Conservation (phyloP, 2,113 vertebrate species). For the Trematocara unimaculatum region DNA sequence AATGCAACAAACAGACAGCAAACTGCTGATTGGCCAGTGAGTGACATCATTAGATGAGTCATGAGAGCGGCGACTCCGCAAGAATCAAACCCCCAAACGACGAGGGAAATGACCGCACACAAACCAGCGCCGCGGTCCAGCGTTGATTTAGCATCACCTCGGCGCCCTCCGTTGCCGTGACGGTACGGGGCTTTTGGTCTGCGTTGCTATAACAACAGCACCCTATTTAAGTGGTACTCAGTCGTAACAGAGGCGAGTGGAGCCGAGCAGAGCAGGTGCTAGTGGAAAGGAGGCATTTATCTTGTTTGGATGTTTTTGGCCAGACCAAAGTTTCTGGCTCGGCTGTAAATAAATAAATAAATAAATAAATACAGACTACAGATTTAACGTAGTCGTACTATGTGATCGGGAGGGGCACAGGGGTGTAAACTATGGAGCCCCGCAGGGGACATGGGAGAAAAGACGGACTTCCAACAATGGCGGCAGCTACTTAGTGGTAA, state of each 20-base stretch:
- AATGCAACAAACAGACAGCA: too few species aligned
- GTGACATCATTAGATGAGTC: background rate
- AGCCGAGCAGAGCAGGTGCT: accelerated
- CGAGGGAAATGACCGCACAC: background rate
- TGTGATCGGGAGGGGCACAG: background rate
- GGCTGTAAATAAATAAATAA: background rate
- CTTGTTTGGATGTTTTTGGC: accelerated
- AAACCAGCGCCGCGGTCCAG: background rate
- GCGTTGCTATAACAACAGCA: background rate
- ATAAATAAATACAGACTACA: accelerated
- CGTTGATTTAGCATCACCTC: background rate
- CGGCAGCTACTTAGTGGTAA: too few species aligned
- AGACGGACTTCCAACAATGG: too few species aligned
- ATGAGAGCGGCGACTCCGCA: background rate
- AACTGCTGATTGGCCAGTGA: background rate
- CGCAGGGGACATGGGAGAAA: too few species aligned
- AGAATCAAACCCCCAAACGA: accelerated
- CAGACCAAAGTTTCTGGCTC: background rate
- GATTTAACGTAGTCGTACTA: background rate
- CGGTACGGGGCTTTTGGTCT: background rate
- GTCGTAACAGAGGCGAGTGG: background rate
- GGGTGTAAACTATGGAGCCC: background rate
- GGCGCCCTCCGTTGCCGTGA: accelerated
- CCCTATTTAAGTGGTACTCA: background rate
- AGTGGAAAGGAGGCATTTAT: background rate